Percentiles rank a stretch among this genome's conserved stretches.
These are phyloP conservation scores for Galerucella pusilla DNA, from an alignment of 2,888 invertebrate species.

Conservation along the genomic window DNA sequence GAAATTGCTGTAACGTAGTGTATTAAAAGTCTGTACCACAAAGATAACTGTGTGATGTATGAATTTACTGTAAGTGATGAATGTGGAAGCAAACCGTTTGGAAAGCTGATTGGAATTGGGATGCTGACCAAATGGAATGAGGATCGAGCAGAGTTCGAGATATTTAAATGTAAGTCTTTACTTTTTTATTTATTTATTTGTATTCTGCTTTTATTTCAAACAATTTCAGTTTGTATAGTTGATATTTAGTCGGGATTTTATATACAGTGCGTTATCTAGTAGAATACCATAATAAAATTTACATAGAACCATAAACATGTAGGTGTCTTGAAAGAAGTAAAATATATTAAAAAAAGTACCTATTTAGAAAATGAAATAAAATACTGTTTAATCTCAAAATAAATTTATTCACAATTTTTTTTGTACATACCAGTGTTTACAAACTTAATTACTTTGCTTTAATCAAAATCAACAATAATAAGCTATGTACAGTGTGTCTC, in stretches of 20 bases:
- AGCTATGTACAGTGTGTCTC: too few species aligned
- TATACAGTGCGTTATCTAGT: too few species aligned
- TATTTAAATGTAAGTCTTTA: too few species aligned
- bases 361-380: not conserved
- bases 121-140: not conserved
- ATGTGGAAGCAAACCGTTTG: not conserved
- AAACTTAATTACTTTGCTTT: conserved; percentile 17
- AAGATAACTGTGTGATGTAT: not conserved
- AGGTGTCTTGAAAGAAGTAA: not conserved
- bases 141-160: too few species aligned
- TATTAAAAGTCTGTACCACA: not conserved
- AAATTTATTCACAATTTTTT: conserved; percentile 30
- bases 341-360: not conserved
- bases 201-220: too few species aligned
- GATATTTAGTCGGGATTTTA: too few species aligned
- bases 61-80: not conserved
- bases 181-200: too few species aligned
- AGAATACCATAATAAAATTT: too few species aligned
- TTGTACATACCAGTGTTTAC: conserved; percentile 27
- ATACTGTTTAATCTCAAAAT: conserved; percentile 19
- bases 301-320: too few species aligned
- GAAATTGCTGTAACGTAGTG: not conserved
- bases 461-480: conserved; percentile 8
- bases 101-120: not conserved
- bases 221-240: too few species aligned